A percentile compares a stretch with the other conserved stretches of the same genome.
These are phyloP conservation scores for Quadroppia sp. DNA, from an alignment of 2,888 invertebrate species.

Conservation along the genomic window DNA sequence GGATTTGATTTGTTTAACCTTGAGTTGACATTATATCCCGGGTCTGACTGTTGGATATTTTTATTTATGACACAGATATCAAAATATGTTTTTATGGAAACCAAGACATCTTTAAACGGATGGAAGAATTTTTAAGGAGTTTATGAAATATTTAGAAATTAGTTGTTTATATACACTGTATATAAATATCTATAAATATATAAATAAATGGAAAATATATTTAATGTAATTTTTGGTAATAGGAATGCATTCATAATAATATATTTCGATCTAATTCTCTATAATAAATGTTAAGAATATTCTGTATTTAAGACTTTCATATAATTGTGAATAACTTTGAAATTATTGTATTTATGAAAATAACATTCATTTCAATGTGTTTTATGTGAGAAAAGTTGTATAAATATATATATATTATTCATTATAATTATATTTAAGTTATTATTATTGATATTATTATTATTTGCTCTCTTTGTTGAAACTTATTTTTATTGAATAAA, in stretches of 20 bases:
- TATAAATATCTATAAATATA: background rate
- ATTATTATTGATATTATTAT: constrained; percentile 11
- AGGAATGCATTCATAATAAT: background rate
- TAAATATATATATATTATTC: constrained; percentile 3
- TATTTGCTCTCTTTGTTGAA: constrained; percentile 33
- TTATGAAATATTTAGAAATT: background rate
- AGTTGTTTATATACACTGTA: background rate
- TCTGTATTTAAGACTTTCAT: background rate
- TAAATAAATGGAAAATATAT: constrained; percentile 4
- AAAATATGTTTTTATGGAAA: too few relatives aligned
- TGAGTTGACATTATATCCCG: too few relatives aligned
- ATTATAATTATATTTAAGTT: constrained; percentile 31
- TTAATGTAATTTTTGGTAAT: constrained; percentile 33
- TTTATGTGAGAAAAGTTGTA: constrained; percentile 21
- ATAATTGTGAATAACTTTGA: constrained; percentile 6
- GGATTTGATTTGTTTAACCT: too few relatives aligned
- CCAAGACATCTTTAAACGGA: too few relatives aligned
- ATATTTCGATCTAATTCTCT: too few relatives aligned
- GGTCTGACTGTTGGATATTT: too few relatives aligned
- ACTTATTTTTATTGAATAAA: constrained; percentile 32
- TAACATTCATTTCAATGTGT: constrained; percentile 9
- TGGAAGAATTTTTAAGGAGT: background rate
- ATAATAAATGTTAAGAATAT: constrained; percentile 16
- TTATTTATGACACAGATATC: too few relatives aligned
- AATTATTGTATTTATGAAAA: constrained; percentile 19